These are phyloP conservation scores for Blera fallax DNA, from an alignment of 2,888 invertebrate genomes.

Conservation along the genomic window DNA sequence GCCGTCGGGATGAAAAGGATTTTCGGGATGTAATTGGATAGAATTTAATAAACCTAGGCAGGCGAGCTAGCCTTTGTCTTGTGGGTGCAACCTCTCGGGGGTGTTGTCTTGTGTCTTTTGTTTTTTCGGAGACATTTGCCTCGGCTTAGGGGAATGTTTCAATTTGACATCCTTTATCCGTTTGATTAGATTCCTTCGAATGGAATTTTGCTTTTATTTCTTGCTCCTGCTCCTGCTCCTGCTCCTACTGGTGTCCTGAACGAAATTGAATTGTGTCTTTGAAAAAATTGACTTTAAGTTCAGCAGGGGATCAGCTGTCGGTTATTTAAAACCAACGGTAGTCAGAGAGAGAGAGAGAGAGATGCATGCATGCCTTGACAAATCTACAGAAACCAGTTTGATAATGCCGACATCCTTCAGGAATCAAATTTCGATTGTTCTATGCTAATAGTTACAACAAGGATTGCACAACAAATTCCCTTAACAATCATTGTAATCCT, in stretches of 20 bases:
- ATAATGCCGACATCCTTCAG: neutral
- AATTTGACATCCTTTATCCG: conserved; percentile 65
- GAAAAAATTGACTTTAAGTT: conserved; percentile 32
- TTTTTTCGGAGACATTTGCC: conserved; percentile 40
- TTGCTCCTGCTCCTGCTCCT: too few relatives aligned
- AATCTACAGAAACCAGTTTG: neutral
- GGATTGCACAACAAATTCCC: conserved; percentile 33
- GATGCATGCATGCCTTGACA: neutral
- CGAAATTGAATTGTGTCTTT: conserved; percentile 42
- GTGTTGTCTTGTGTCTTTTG: neutral
- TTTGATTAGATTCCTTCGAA: conserved; percentile 60
- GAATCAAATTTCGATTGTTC: conserved; percentile 31
- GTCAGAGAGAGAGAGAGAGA: neutral
- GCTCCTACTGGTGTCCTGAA: neutral
- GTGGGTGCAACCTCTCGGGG: neutral
- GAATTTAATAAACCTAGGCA: conserved; percentile 66
- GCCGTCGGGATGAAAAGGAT: conserved; percentile 61
- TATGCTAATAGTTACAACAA: conserved; percentile 63
- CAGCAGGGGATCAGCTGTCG: conserved; percentile 26
- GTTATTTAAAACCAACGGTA: conserved; percentile 34
- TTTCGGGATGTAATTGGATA: conserved; percentile 69
- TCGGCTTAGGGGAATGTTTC: conserved; percentile 50
- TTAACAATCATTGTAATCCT: conserved; percentile 42
- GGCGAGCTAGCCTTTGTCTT: conserved; percentile 25
- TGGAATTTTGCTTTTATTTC: neutral